These are phyloP conservation scores for Drosophila vallismaia DNA, from an alignment of 2,888 invertebrate species.

Conservation along the genomic window DNA sequence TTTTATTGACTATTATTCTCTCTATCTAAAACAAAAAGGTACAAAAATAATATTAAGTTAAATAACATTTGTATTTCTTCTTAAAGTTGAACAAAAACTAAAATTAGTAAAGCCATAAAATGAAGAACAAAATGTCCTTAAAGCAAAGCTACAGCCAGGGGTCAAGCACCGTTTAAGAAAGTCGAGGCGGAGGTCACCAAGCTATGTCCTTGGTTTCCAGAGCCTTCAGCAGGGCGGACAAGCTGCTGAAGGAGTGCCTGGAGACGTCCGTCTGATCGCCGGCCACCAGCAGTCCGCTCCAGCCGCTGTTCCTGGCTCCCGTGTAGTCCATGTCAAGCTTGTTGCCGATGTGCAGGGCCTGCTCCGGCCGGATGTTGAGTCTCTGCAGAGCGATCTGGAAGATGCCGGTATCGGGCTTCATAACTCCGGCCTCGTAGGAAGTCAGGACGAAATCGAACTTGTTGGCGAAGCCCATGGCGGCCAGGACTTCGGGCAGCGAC, in stretches of 20 bases:
- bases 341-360: slow-evolving; percentile 94
- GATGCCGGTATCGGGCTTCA: slow-evolving; percentile 79
- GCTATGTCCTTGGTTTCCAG: slow-evolving; percentile 68
- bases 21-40: background rate
- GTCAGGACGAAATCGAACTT: slow-evolving; percentile 91
- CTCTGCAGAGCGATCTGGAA: slow-evolving; percentile 85
- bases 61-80: background rate
- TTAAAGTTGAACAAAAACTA: slow-evolving; percentile 10
- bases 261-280: background rate
- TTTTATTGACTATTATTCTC: background rate
- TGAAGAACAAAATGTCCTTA: too few relatives aligned
- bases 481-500: slow-evolving; percentile 88
- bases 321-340: slow-evolving; percentile 89
- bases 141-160: slow-evolving; percentile 9
- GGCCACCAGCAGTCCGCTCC: slow-evolving; percentile 77
- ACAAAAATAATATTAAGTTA: background rate
- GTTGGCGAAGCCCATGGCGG: slow-evolving; percentile 86
- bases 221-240: slow-evolving; percentile 65
- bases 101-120: background rate
- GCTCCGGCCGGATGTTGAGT: slow-evolving; percentile 85
- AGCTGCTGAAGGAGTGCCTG: slow-evolving; percentile 67
- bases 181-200: slow-evolving; percentile 64
- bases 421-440: slow-evolving; percentile 89
- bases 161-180: background rate
- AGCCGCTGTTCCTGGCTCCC: slow-evolving; percentile 88